Evolutionary conservation across 2,888 invertebrate species (phyloP), one percentile per base, ranked within the genome.

Genomic region (Micoletzkya japonica): DNA sequence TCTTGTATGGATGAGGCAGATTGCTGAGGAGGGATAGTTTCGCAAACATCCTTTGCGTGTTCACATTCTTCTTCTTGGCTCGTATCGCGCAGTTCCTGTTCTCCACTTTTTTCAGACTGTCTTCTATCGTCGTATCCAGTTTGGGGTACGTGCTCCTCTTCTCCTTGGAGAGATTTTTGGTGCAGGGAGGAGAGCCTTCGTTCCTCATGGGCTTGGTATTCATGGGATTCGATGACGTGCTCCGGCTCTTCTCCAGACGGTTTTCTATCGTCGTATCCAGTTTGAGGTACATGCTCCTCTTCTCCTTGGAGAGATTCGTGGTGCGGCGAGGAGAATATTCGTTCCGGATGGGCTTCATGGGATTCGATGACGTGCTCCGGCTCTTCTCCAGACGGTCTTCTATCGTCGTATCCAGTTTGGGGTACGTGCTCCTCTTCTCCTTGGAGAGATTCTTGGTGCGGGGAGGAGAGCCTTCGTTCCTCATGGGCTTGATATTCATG

Each of bases 1-100:
- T 73, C 73, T 61, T 69, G 34, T 36, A 32, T 1, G 26, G 69
- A 69, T 69, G 69, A 59, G 69, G 50, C 57, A 50, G 69, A 59
- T 60, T 69, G 69, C 50, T 52, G 69, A 58, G 57, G 68, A 24
- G 26, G 37, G 70, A 61, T 36, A 37, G 70, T 34, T 52, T 30
- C 30, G 20, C 36, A 37, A 17, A 32, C 36, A 30, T 36, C 61
- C 14, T 52, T 36, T 37, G 24, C 37, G 1, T 52, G 30, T 39
- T 61, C 70, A 7, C 4, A 6, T 37, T 56, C 70, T 2, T 61
- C 70, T 37, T 70, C 70, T 54, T 30, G n/a, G n/a, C n/a, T n/a
- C n/a, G n/a, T n/a, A n/a, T n/a, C n/a, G n/a, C n/a, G n/a, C n/a
- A n/a, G n/a, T 10, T 44, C 14, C 44, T 44, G 10, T 20, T 44